phyloP scores from a whole-genome alignment of 2,888 invertebrate species.

The Latrodectus hesperus region DNA sequence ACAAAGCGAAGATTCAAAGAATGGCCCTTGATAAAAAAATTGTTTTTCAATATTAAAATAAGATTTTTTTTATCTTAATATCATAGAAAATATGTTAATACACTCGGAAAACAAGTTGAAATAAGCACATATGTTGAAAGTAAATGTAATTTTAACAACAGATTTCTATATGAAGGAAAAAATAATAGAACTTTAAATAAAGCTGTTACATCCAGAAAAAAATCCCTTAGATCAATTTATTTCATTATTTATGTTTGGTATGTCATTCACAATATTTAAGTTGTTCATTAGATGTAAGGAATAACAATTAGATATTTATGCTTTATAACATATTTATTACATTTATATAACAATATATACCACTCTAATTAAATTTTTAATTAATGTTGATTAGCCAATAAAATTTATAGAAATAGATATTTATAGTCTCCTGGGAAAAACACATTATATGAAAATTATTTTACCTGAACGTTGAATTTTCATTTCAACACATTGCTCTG shows the following conservation, averaged over 20 bases:
- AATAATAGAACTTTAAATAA: too few species aligned
- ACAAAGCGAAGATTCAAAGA: constrained; percentile 23
- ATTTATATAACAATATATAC: too few species aligned
- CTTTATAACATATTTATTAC: too few species aligned
- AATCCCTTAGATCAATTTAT: too few species aligned
- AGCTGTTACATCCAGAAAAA: too few species aligned
- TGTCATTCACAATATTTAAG: too few species aligned
- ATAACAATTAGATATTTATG: too few species aligned
- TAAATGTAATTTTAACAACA: background rate
- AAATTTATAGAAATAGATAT: background rate
- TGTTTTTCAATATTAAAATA: background rate
- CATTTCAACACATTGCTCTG: constrained; percentile 1
- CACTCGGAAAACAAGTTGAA: background rate
- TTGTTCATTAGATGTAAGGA: too few species aligned
- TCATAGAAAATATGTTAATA: background rate
- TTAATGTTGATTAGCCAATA: too few species aligned
- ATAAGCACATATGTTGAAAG: background rate
- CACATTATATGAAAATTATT: background rate
- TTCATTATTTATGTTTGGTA: too few species aligned
- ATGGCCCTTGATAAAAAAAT: constrained; percentile 15
- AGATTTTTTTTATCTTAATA: background rate
- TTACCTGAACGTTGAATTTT: constrained; percentile 17
- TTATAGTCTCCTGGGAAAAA: background rate
- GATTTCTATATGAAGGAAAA: too few species aligned
- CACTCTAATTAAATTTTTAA: too few species aligned